phyloP scores from a whole-genome alignment of 2,797 vertebrate genomes.

The Huso huso region DNA sequence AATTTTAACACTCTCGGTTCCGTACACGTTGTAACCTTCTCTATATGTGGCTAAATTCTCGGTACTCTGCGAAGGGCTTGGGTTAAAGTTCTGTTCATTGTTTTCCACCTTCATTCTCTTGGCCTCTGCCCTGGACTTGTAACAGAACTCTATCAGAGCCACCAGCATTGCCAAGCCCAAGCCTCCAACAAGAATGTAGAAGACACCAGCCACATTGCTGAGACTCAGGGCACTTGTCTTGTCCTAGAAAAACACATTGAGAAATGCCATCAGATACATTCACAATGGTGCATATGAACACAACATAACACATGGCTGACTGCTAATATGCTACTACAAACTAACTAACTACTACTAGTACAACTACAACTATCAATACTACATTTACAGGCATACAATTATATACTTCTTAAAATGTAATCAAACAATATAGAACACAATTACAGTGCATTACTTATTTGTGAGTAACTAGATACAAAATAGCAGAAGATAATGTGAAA shows the following conservation, averaged over 20 bases:
- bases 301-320: no score
- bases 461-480: no score
- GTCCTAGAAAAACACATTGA: slow-evolving; percentile 46
- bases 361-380: slow-evolving; percentile 27
- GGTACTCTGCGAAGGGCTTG: slow-evolving; percentile 97
- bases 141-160: slow-evolving; percentile 99
- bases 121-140: slow-evolving; percentile 99
- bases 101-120: slow-evolving; percentile 99
- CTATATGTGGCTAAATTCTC: slow-evolving; percentile 99
- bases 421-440: no score
- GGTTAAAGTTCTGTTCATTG: slow-evolving; percentile 92
- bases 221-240: slow-evolving; percentile 85
- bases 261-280: slow-evolving; percentile 28
- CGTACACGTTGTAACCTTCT: slow-evolving; percentile 99
- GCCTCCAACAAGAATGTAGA: slow-evolving; percentile 99
- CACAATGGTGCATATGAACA: neutral
- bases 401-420: no score
- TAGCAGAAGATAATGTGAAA: no score
- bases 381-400: slow-evolving; percentile 31
- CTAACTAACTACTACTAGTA: slow-evolving; percentile 18
- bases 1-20: slow-evolving; percentile 99
- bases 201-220: slow-evolving; percentile 98
- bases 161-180: slow-evolving; percentile 99
- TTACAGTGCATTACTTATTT: no score
- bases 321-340: slow-evolving; percentile 1